Percentiles rank a stretch among this genome's conserved stretches.
phyloP scores from a whole-genome alignment of 2,113 vertebrate genomes.

The Malurus elegans region DNA sequence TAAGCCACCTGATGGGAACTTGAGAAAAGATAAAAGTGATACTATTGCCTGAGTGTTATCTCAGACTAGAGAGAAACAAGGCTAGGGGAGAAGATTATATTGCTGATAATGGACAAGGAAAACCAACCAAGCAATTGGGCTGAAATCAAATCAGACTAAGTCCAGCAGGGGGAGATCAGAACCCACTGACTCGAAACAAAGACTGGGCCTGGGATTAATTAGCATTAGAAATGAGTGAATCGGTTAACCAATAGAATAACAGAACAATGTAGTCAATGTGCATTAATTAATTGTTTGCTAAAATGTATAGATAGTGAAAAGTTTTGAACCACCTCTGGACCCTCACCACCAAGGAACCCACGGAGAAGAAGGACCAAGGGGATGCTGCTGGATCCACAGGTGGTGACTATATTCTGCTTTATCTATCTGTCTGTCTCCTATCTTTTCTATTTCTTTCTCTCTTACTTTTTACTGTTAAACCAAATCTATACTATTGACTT shows the following conservation, averaged over 20 bases:
- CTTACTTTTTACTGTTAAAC: not conserved
- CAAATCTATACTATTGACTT: not conserved
- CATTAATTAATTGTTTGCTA: not conserved
- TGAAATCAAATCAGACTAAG: not conserved
- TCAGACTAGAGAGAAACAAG: not conserved
- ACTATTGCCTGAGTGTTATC: not conserved
- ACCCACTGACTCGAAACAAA: not conserved
- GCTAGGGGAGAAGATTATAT: not conserved
- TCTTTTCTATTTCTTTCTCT: not conserved
- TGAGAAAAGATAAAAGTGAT: not conserved
- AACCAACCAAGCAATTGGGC: not conserved
- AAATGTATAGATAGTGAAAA: not conserved
- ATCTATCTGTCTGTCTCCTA: not conserved
- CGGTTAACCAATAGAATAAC: not conserved
- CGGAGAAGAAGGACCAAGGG: not conserved
- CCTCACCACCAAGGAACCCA: not conserved
- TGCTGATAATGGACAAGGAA: not conserved
- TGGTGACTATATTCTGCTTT: not conserved
- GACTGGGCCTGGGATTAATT: not conserved
- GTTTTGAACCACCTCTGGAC: fast-evolving
- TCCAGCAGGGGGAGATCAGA: not conserved
- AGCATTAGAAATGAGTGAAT: not conserved
- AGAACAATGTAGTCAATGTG: not conserved
- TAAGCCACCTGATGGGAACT: not conserved
- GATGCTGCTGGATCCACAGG: not conserved